Percentiles rank a stretch among this genome's conserved stretches.
phyloP scores from a whole-genome alignment of 2,888 invertebrate species.

The Phytoseiulus persimilis region DNA sequence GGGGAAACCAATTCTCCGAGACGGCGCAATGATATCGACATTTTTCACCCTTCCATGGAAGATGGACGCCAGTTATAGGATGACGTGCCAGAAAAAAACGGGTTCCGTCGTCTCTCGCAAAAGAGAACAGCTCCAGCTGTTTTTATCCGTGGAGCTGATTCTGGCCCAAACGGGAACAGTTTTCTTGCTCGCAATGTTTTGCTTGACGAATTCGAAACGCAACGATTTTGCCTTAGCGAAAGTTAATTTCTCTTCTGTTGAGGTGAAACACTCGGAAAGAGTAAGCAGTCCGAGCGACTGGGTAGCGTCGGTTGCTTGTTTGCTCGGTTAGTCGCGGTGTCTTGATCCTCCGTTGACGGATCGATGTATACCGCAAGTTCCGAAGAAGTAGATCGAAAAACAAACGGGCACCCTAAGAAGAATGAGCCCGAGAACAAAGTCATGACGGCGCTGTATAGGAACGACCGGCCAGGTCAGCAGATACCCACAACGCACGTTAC shows the following conservation, averaged over 20 bases:
- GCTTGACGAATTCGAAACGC: not conserved
- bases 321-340: not conserved
- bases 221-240: not conserved
- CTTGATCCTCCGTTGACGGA: not conserved
- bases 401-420: too few species aligned
- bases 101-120: not conserved
- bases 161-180: not conserved
- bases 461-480: not conserved
- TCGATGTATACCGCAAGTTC: not conserved
- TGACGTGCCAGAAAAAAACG: too few species aligned
- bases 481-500: not conserved
- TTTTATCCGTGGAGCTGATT: not conserved
- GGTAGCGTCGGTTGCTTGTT: too few species aligned
- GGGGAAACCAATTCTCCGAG: too few species aligned
- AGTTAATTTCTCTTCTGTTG: not conserved
- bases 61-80: too few species aligned
- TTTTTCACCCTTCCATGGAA: too few species aligned
- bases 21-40: too few species aligned
- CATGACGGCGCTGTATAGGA: not conserved
- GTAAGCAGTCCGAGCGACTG: too few species aligned
- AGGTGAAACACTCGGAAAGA: not conserved
- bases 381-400: not conserved
- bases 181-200: not conserved
- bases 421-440: too few species aligned
- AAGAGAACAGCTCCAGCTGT: not conserved